Base-by-base conservation (phyloP, 2,797 vertebrate species). In the Scyliorhinus canicula region DNA sequence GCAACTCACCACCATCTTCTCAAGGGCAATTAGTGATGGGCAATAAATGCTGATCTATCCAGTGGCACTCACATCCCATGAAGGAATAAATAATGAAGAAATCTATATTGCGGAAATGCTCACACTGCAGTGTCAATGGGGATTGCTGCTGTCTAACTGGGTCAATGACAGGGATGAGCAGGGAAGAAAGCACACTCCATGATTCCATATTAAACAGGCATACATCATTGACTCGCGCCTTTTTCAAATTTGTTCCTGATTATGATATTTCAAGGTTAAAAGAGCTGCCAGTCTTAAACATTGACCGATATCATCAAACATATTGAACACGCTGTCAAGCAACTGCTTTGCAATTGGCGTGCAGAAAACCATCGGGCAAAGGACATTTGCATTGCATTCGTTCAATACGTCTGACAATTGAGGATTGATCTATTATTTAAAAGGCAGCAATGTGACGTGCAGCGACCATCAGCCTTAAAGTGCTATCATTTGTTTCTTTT, bases 271-370 rank as follows among this genome's bases (percentile, higher is more conserved):
- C 96, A 95, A 50, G 95, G 95, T 96, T 95, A 95, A 96, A 96
- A 96, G 96, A 95, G 96, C 96, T 96, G 96, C 96, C 96, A 95
- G 95, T 95, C 95, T 95, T 96, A 95, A 95, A 96, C 95, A 96
- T 96, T 96, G 96, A 96, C 96, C 96, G 96, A 95, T 96, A 95
- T 95, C 63, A 26, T 69, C 60, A 93, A 47, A 28, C 14, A 0
- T 28, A 47, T 93, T 26, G n/a, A 93, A 47, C 63, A 3, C 4
- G 50, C 63, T 67, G 90, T 93, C 60, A 65, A 44, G 26, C 21
- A 3, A 67, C 24, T 93, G 90, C 90, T 93, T 47, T 65, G 86
- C 55, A 63, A 91, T 63, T 91, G 86, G 31, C 55, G 11, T 60
- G 12, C 50, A n/a, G 85, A 21, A 90, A 93, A 65, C 40, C 57